Conservation (phyloP, 2,888 invertebrate species). For the Melolontha melolontha region DNA sequence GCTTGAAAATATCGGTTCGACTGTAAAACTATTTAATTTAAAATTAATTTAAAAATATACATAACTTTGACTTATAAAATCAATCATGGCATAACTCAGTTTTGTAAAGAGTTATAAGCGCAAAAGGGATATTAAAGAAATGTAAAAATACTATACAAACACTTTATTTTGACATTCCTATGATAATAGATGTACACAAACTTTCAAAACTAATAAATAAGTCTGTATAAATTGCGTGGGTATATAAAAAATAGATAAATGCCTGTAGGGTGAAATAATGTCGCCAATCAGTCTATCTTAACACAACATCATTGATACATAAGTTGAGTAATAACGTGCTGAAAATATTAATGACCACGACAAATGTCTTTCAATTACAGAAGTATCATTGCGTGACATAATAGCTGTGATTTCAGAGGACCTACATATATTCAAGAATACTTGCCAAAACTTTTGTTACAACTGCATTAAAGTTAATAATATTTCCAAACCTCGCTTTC, state of each 20-base stretch:
- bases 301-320: slow-evolving; percentile 4
- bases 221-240: slow-evolving; percentile 2
- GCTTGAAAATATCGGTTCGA: too few species aligned
- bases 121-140: too few species aligned
- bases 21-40: too few species aligned
- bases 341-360: slow-evolving; percentile 20
- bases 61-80: too few species aligned
- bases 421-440: neutral
- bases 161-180: too few species aligned
- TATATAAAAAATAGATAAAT: slow-evolving; percentile 24
- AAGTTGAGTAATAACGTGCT: slow-evolving; percentile 26
- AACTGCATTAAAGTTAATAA: neutral
- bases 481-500: too few species aligned
- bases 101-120: too few species aligned
- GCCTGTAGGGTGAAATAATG: slow-evolving; percentile 29
- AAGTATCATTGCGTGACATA: slow-evolving; percentile 23
- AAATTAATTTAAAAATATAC: too few species aligned
- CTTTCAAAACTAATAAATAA: slow-evolving; percentile 28
- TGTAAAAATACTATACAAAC: too few species aligned
- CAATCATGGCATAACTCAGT: too few species aligned
- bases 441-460: slow-evolving; percentile 15
- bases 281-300: slow-evolving; percentile 37
- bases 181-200: neutral
- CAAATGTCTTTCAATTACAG: slow-evolving; percentile 22
- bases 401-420: slow-evolving; percentile 9